These are phyloP conservation scores for Atractosteus spatula DNA, from an alignment of 2,113 vertebrate genomes.

Conservation along the genomic window DNA sequence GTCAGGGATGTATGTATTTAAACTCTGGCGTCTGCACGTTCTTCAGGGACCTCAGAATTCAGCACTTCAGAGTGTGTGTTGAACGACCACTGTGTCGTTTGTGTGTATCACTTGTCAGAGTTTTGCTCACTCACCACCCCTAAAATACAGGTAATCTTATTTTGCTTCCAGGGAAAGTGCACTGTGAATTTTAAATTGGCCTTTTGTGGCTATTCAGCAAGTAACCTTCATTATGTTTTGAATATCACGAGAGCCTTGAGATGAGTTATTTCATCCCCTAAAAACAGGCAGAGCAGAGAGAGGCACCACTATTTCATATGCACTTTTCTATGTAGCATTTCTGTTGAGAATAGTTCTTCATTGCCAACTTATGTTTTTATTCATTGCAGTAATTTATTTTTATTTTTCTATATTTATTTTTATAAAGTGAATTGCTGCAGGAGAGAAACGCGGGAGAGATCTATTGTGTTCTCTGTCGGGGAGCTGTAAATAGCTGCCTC, in stretches of 20 bases:
- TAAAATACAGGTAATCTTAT: no score
- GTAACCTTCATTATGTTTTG: neutral
- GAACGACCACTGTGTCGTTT: constrained; percentile 5
- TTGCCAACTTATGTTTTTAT: constrained; percentile 66
- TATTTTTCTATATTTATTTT: constrained; percentile 22
- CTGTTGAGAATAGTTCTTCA: constrained; percentile 66
- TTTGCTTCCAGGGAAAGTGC: no score
- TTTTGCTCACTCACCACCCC: no score
- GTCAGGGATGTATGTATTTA: constrained; percentile 58
- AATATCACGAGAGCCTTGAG: neutral
- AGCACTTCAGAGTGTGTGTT: constrained; percentile 29
- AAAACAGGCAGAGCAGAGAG: neutral
- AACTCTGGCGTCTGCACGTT: constrained; percentile 24
- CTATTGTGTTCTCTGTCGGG: constrained; percentile 16
- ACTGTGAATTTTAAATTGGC: neutral
- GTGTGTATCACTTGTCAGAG: no score
- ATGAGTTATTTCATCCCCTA: neutral
- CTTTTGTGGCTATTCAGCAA: neutral
- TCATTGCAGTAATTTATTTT: constrained; percentile 58
- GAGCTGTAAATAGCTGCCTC: constrained; percentile 58
- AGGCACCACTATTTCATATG: constrained; percentile 56
- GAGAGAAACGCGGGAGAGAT: constrained; percentile 21
- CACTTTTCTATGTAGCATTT: constrained; percentile 65
- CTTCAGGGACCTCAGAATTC: no score
- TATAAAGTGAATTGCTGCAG: constrained; percentile 19